Conservation (phyloP, 2,113 vertebrate genomes). For the Cercopithecus mona region DNA sequence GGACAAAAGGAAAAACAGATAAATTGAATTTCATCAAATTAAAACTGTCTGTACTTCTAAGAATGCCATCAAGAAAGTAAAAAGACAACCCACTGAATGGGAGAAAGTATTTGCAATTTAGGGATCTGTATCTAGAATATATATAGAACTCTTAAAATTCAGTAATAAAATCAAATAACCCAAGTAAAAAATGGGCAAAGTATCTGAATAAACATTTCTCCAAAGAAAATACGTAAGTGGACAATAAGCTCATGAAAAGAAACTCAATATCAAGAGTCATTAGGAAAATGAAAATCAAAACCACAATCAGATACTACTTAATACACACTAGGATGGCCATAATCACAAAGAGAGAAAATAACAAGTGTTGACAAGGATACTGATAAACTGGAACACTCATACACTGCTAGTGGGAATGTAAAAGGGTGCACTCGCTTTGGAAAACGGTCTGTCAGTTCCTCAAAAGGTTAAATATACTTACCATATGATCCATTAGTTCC, state of each 20-base stretch:
- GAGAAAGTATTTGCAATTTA: background rate
- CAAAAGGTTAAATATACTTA: background rate
- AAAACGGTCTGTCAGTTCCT: background rate
- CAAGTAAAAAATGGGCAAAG: background rate
- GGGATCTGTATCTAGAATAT: background rate
- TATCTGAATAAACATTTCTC: background rate
- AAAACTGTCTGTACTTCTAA: background rate
- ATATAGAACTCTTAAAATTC: background rate
- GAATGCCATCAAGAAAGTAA: background rate
- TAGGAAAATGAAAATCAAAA: conserved; percentile 13
- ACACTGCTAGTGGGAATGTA: background rate
- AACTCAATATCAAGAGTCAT: background rate
- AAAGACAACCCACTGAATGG: background rate
- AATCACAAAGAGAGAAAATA: background rate
- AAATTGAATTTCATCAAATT: conserved; percentile 25
- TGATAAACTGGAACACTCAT: background rate
- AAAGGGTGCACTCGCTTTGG: background rate
- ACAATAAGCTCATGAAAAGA: background rate
- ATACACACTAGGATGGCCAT: background rate
- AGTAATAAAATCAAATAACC: background rate
- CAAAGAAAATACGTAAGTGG: background rate
- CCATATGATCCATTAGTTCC: background rate
- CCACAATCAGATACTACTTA: background rate
- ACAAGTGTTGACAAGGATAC: background rate
- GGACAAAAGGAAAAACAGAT: background rate